Base-by-base conservation (phyloP, 2,113 vertebrate species). In the Macrotis lagotis region DNA sequence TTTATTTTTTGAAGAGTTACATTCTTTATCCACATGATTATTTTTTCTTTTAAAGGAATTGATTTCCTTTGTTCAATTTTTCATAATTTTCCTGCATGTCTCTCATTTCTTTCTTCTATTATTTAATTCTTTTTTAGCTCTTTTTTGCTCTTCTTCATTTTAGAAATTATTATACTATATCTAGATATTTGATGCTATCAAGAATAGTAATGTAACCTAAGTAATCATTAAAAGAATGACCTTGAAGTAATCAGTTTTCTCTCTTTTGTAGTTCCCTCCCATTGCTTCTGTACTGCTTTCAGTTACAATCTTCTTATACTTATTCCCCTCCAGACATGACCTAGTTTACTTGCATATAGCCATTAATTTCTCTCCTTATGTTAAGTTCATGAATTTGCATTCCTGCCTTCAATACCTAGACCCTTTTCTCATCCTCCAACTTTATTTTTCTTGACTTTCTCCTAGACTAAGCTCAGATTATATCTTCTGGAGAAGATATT, bases 141-240 rank as follows among this genome's bases (percentile, higher is more conserved):
- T n/a, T n/a, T n/a, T n/a, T n/a, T n/a, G n/a, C n/a, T n/a, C n/a
- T 37, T 3, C 0, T 66, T 16, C 16, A 3, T 37, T 37, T 5
- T 16, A 37, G 11, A 66, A 66, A 37, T 37, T 66, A 37, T 37
- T 66, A 66, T 37, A 3, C 28, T 1, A 66, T 37, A 3, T 6
- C 31, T 66, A 66, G 31, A 66, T 66, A 12, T 37, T 37, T 37
- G 12, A 37, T 3, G 6, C 3, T 5, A 31, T 66, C 31, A 66
- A 14, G 12, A 66, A 66, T 66, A 37, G 3, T 6, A 37, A 66
- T 37, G 11, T 1, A 66, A 3, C 11, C 12, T 16, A 66, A 37
- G 59, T 11, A 37, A 37, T 66, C 12, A 37, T 37, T 16, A 37
- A 37, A 66, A 37, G 31, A 31, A 31, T 31, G 9, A 6, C 1